phyloP scores from a whole-genome alignment of 2,797 vertebrate species.

The Hirundo rustica region DNA sequence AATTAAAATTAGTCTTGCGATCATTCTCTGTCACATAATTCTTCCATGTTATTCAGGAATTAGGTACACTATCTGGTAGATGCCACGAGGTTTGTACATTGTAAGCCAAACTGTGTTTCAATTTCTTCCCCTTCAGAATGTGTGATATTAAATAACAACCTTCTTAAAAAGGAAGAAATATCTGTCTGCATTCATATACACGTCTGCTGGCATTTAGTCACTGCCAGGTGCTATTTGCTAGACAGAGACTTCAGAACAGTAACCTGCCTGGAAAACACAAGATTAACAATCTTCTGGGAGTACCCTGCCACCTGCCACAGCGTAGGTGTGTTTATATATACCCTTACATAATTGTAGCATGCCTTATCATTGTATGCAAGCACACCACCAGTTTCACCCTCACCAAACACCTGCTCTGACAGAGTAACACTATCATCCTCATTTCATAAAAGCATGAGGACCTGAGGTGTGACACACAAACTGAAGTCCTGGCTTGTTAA shows the following conservation, averaged over 20 bases:
- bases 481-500: not conserved
- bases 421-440: not conserved
- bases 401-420: not conserved
- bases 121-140: not conserved
- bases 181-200: not conserved
- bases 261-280: not conserved
- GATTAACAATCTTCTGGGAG: not conserved
- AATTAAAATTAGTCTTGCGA: not conserved
- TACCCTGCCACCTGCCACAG: not conserved
- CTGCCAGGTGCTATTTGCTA: not conserved
- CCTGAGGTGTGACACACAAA: not conserved
- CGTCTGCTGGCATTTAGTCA: not conserved
- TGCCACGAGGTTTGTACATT: not conserved
- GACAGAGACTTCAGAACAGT: not conserved
- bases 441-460: not conserved
- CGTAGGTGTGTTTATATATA: not conserved
- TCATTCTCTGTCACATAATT: not conserved
- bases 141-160: not conserved
- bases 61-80: not conserved
- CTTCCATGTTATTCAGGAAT: not conserved
- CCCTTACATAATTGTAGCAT: not conserved
- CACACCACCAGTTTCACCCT: not conserved
- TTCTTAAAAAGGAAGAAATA: not conserved
- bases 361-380: not conserved
- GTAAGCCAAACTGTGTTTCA: not conserved